phyloP scores from a whole-genome alignment of 2,888 invertebrate species.

The Drosophila differens region DNA sequence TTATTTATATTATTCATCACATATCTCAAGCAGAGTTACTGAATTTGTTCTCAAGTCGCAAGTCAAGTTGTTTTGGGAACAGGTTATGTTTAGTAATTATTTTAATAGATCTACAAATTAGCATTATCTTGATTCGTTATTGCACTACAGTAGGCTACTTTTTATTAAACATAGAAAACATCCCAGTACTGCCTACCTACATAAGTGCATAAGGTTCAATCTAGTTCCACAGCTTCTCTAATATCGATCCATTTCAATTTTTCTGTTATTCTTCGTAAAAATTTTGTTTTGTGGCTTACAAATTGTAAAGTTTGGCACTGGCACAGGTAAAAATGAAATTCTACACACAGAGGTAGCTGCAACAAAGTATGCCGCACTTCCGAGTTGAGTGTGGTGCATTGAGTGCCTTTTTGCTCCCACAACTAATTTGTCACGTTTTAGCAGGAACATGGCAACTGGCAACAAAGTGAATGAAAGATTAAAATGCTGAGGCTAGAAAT shows the following conservation, averaged over 20 bases:
- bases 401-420: slow-evolving; percentile 22
- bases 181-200: no score
- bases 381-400: slow-evolving; percentile 6
- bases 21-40: background rate
- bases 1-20: background rate
- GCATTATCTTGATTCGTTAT: background rate
- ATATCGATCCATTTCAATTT: no score
- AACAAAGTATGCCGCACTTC: slow-evolving; percentile 49
- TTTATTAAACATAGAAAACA: background rate
- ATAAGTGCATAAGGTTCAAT: no score
- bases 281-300: background rate
- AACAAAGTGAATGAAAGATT: slow-evolving; percentile 38
- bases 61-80: background rate
- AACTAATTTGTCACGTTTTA: slow-evolving; percentile 68
- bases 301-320: background rate
- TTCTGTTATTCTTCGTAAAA: background rate
- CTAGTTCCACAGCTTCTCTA: no score
- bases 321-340: slow-evolving; percentile 24
- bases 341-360: slow-evolving; percentile 30
- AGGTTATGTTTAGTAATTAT: background rate
- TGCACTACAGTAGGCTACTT: background rate
- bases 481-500: slow-evolving; percentile 15
- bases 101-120: background rate
- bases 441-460: slow-evolving; percentile 36
- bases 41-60: background rate